These are phyloP conservation scores for Siderastrea siderea DNA, from an alignment of 92 coral and sea anemone genomes.

Conservation along the genomic window DNA sequence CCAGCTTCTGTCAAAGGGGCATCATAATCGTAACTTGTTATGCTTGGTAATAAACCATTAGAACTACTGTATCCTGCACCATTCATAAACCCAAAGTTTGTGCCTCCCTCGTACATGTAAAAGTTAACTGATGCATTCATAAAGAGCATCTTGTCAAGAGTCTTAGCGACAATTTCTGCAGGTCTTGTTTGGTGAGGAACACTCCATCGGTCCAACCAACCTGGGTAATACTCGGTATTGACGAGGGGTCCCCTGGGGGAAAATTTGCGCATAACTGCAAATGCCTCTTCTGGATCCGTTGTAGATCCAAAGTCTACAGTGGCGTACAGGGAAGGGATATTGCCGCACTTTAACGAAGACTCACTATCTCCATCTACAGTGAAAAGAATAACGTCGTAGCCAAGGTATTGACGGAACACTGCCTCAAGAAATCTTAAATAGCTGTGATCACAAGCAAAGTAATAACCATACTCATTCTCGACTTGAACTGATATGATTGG, in stretches of 20 bases:
- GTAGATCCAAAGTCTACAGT: conserved; percentile 92
- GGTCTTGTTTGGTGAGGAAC: conserved; percentile 75
- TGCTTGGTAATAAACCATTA: conserved; percentile 68
- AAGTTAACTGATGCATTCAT: conserved; percentile 93
- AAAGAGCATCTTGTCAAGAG: conserved; percentile 82
- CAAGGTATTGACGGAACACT: conserved; percentile 85
- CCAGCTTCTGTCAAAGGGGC: conserved; percentile 98
- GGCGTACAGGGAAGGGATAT: conserved; percentile 86
- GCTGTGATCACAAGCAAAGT: conserved; percentile 82
- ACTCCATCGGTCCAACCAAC: conserved; percentile 96
- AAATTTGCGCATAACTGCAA: conserved; percentile 80
- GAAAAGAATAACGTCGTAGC: conserved; percentile 82
- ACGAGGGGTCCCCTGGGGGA: conserved; percentile 93
- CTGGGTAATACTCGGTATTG: conserved; percentile 94
- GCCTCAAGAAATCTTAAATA: conserved; percentile 81
- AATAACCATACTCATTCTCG: conserved; percentile 89
- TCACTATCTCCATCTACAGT: conserved; percentile 76
- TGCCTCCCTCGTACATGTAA: conserved; percentile 97
- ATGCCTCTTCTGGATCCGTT: conserved; percentile 70
- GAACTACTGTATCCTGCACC: conserved; percentile 64
- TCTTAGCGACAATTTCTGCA: conserved; percentile 65
- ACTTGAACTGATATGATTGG: conserved; percentile 95
- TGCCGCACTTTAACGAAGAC: conserved; percentile 75
- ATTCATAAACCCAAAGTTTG: conserved; percentile 96
- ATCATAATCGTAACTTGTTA: conserved; percentile 96